Evolutionary conservation across 30 jellyfish, hydroid and myxozoan genomes (phyloP).

Genomic region (Nemopilema nomurai): DNA sequence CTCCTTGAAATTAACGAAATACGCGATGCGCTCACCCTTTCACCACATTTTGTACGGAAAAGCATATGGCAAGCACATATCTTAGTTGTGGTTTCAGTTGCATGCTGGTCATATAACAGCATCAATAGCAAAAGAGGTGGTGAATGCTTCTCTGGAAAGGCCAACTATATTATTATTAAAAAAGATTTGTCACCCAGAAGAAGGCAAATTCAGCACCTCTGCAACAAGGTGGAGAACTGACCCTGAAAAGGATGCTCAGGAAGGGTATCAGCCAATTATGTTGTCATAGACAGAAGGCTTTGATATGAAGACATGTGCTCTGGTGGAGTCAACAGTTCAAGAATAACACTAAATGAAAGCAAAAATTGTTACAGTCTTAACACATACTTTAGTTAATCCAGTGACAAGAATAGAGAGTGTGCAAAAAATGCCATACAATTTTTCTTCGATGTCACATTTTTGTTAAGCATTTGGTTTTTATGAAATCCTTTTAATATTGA

Average conservation of each 20-base stretch:
- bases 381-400: neutral
- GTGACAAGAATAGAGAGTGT: neutral
- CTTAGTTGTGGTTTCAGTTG: neutral
- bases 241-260: neutral
- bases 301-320: neutral
- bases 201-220: neutral
- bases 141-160: constrained; percentile 19
- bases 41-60: too few relatives aligned
- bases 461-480: neutral
- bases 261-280: neutral
- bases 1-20: neutral
- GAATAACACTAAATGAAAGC: neutral
- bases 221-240: neutral
- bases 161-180: constrained; percentile 28
- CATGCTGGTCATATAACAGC: neutral
- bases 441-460: neutral
- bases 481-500: neutral
- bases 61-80: neutral
- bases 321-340: neutral
- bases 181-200: constrained; percentile 28
- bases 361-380: neutral
- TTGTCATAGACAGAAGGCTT: neutral
- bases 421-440: neutral
- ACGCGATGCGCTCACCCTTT: constrained; percentile 11
- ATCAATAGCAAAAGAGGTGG: neutral